Base-by-base conservation (phyloP, 2,797 vertebrate species). In the Macroramphosus scolopax region DNA sequence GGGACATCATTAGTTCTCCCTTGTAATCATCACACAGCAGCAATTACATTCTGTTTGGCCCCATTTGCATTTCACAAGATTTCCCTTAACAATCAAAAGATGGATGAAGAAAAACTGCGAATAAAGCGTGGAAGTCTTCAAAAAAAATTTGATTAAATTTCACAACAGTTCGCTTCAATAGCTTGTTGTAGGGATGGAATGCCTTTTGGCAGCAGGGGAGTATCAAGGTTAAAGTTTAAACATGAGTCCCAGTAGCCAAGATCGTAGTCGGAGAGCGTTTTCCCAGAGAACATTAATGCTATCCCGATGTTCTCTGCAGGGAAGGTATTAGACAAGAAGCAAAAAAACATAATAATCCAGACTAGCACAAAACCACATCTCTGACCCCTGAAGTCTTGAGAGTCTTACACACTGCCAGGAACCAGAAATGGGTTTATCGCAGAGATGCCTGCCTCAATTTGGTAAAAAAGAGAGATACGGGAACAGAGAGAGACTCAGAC, bases 1-100 rank as follows among this genome's bases (percentile, higher is more conserved):
- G 92, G 91, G 91, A 93, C 92, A 93, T 93, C 91, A 94, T 93
- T 95, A 93, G 91, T 93, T 92, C 92, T 90, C 88, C 87, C 89
- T 91, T 87, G 84, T 91, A 93, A 92, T 91, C 89, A 92, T 90
- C 90, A 88, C 89, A 89, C 86, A 89, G 86, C 92, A 91, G 91
- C 90, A 91, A 93, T 93, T 92, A 92, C 89, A 86, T 91, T 92
- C 88, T 89, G 86, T 92, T 95, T 92, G 89, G 88, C 82, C 50
- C 88, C 84, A 90, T 92, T 93, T 93, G 89, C 90, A 89, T 92
- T 91, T 85, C 82, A 90, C 85, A 88, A 90, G 89, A 91, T 90
- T 88, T 84, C 79, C 82, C 81, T 46, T 68, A 86, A 88, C 81
- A 87, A 82, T 87, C 79, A 85, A 77, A 80, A 45, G 58, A 78